phyloP scores from a whole-genome alignment of 2,797 vertebrate species.

The Scarus forsteni region DNA sequence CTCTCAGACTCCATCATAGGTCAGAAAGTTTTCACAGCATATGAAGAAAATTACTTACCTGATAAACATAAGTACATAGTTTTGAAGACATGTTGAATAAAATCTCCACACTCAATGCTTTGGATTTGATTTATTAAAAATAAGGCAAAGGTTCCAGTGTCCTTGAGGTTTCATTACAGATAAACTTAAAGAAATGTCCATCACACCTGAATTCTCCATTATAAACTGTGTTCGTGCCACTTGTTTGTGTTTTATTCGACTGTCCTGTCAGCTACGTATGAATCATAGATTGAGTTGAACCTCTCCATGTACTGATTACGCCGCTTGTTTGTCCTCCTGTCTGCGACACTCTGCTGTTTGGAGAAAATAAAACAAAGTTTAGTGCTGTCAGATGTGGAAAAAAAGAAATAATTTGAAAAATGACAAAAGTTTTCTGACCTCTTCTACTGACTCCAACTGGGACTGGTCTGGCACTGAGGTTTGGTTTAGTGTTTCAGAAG shows the following conservation, averaged over 20 bases:
- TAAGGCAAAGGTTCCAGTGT: neutral
- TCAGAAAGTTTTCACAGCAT: no score
- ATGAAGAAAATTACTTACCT: no score
- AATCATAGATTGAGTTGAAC: slow-evolving; percentile 44
- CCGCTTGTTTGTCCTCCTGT: neutral
- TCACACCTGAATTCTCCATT: neutral
- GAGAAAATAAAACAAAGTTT: neutral
- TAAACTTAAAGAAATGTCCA: neutral
- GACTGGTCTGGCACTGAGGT: slow-evolving; percentile 1
- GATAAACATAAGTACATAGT: no score
- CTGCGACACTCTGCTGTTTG: neutral
- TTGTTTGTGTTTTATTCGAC: neutral
- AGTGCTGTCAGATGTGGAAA: rapidly evolving
- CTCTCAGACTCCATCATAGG: no score
- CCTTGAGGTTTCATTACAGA: no score
- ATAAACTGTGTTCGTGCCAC: neutral
- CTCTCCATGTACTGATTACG: slow-evolving; percentile 46
- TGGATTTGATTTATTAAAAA: neutral
- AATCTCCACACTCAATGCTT: no score
- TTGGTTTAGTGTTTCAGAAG: neutral
- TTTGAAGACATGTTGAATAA: no score
- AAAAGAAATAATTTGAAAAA: neutral
- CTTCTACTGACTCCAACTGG: slow-evolving; percentile 9
- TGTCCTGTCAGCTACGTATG: neutral
- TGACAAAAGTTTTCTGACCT: slow-evolving; percentile 30